Base-by-base conservation (phyloP, 2,888 invertebrate species). In the Cantharis lateralis region DNA sequence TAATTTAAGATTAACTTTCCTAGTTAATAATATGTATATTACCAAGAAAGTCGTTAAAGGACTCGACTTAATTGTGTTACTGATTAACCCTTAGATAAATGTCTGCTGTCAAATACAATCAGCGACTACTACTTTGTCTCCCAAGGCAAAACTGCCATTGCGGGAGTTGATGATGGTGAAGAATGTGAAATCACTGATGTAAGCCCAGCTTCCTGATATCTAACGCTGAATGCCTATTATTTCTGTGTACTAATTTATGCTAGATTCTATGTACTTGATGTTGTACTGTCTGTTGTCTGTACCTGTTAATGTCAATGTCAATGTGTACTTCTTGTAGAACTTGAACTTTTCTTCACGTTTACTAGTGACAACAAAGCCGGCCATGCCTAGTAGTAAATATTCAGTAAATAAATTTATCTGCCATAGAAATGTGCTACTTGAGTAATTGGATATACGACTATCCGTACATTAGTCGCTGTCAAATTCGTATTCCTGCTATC, bases 71-170 rank as follows among this genome's bases (percentile, higher is more conserved):
- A 75, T 75, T 48, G 76, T 77, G 76, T 76, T 80, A 80, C 64
- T 80, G 24, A 24, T 24, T 80, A 77, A 81, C 80, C 80, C 77
- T 74, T 83, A 97, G 97, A 93, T 0, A 92, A 90, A 88, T 95
- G 96, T 91, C 87, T 92, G 85, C 93, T 98, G 88, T 93, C 93
- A 86, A 93, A 97, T 89, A 94, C 98, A 92, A 93, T 98, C 91
- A 91, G 94, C 91, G 95, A 97, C 91, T 99, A 98, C 93, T 90
- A 92, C 92, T 97, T 94, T 93, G 96, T 98, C 87, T 92, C 98
- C 86, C 98, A 99, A 93, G 99, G 99, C 92, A 98, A 98, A 93
- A 93, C 94, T 88, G 95, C 94, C 86, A 98, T 99, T 89, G 97
- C 98, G 87, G 94, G 93, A 89, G 94, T 99, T 85, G 98, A 99